Base-by-base conservation (phyloP, 2,888 invertebrate genomes). In the Leptopilina syphax region DNA sequence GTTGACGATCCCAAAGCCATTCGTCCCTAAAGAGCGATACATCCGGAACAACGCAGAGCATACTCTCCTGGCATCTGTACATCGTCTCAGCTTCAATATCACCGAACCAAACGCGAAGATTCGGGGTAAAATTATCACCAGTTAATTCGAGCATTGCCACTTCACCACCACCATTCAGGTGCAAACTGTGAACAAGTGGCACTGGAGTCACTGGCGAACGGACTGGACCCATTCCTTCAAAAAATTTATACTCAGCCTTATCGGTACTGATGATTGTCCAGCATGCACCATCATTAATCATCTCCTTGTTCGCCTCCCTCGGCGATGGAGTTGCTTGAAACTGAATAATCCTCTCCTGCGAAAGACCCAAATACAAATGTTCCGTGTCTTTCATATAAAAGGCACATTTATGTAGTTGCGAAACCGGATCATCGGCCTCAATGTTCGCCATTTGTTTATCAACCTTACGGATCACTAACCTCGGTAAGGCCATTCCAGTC, bases 251-350 rank as follows among this genome's bases (percentile, higher is more conserved):
- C 92, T 99, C 99, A 0, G 99, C 99, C 92, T 99, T 99, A 92
- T 99, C 99, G 9, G 99, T 99, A 80, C 98, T 98, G 90, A 99
- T 99, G 89, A 99, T 99, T 13, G 99, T 99, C 99, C 99, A 99
- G 87, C 99, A 99, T 0, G 99, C 99, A 6, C 99, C 99, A 90
- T 99, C 99, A 92, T 99, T 99, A 87, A 99, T 99, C 98, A 99
- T 99, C 92, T 99, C 99, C 89, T 98, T 98, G 92, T 97, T 98
- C 0, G 97, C 96, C 89, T 99, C 99, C 91, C 98, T 99, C 0
- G 98, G 98, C 91, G 98, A 98, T 0, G 98, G 98, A 0, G 98
- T 98, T 1, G 99, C 99, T 94, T 99, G 99, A 92, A 99, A 99
- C 93, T 99, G 99, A 87, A 99, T 99, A 86, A 99, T 99, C 86